These are phyloP conservation scores for Stomorhina lunata DNA, from an alignment of 2,888 invertebrate species.

Conservation along the genomic window DNA sequence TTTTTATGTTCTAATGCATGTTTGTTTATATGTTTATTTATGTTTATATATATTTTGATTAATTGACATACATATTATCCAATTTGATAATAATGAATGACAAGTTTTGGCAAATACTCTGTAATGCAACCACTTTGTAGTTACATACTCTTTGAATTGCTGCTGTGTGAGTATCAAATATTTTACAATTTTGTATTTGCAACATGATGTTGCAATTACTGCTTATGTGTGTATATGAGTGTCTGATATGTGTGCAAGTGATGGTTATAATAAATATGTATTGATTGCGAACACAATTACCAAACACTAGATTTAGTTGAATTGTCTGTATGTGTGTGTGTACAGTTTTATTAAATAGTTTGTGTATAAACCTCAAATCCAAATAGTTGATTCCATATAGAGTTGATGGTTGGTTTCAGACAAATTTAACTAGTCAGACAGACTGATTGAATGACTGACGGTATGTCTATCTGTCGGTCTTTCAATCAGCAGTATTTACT, in stretches of 20 bases:
- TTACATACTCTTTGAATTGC: background rate
- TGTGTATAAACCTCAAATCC: constrained; percentile 8
- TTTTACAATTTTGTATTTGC: background rate
- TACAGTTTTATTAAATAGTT: constrained; percentile 11
- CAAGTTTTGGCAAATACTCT: constrained; percentile 4
- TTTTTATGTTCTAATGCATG: too few relatives aligned
- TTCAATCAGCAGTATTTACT: constrained; percentile 8
- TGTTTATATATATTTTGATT: too few relatives aligned
- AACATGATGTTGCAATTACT: background rate
- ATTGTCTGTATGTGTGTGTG: background rate
- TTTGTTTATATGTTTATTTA: too few relatives aligned
- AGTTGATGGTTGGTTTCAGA: constrained; percentile 22
- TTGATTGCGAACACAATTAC: background rate
- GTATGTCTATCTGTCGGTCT: too few relatives aligned
- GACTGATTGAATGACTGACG: too few relatives aligned
- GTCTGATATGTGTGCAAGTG: background rate
- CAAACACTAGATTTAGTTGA: background rate
- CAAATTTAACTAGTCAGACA: constrained; percentile 5
- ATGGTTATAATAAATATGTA: too few relatives aligned
- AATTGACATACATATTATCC: constrained; percentile 15
- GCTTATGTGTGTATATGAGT: background rate
- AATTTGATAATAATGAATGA: constrained; percentile 9
- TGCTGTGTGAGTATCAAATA: background rate
- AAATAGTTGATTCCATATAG: constrained; percentile 17
- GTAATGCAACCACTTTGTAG: background rate